A percentile compares a stretch with the other conserved stretches of the same genome.
Evolutionary conservation across 2,888 invertebrate genomes (phyloP).

Genomic region (Drosophila nigritarsus): DNA sequence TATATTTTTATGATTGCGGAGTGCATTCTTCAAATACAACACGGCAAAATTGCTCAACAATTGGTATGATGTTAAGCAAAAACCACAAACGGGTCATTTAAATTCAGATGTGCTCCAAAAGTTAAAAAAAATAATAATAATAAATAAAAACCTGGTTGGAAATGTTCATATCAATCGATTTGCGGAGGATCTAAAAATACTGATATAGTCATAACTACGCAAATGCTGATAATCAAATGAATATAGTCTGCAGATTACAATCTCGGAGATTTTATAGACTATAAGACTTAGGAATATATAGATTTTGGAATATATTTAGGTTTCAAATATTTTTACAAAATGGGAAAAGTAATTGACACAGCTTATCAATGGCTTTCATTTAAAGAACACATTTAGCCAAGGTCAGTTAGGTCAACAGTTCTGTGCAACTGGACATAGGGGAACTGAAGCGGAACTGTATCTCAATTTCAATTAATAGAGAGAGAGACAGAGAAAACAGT

Average conservation of each 20-base stretch:
- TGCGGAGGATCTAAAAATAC: no score
- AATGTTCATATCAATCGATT: no score
- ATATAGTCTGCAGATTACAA: no score
- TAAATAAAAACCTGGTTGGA: no score
- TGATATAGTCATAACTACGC: no score
- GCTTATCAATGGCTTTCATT: not conserved
- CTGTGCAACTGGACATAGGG: not conserved
- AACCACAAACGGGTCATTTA: not conserved
- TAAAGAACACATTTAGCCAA: conserved; percentile 13
- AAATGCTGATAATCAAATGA: no score
- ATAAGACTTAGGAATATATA: no score
- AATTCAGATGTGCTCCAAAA: no score
- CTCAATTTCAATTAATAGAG: conserved; percentile 63
- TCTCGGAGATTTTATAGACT: no score
- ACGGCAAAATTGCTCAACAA: conserved; percentile 1
- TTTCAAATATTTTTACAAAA: no score
- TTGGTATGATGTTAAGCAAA: not conserved
- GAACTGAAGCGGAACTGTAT: conserved; percentile 16
- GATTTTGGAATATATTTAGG: not conserved
- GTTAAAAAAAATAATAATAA: no score
- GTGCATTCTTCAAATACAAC: conserved; percentile 12
- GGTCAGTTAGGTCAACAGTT: conserved; percentile 11
- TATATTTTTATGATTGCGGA: not conserved
- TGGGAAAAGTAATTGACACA: conserved; percentile 3
- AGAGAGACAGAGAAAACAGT: not conserved